Evolutionary conservation across 2,113 vertebrate species (phyloP).

Genomic region (Limnothrissa miodon): DNA sequence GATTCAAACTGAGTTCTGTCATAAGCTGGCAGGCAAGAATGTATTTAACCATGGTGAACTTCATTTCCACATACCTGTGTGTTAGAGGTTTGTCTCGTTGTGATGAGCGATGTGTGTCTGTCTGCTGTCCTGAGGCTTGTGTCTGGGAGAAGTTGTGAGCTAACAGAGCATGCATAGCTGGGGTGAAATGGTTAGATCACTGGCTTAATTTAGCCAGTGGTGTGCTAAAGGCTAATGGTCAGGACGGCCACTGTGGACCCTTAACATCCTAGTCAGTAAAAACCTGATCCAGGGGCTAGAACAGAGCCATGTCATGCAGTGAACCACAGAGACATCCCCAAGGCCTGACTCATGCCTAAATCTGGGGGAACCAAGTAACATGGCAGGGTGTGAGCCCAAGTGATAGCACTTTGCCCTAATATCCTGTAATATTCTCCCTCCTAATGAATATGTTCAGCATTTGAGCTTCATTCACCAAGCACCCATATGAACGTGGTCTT

Average conservation of each 20-base stretch:
- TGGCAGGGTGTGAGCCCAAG: neutral
- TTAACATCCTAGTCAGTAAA: constrained; percentile 39
- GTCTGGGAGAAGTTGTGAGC: neutral
- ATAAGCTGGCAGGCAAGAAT: neutral
- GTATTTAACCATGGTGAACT: neutral
- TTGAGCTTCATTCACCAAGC: too few species aligned
- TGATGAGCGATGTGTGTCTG: constrained; percentile 2
- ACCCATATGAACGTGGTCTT: too few species aligned
- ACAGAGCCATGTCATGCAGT: neutral
- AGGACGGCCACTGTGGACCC: constrained; percentile 25
- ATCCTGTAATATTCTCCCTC: neutral
- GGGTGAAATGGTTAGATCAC: constrained; percentile 35
- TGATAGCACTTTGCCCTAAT: neutral
- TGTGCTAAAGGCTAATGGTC: constrained; percentile 18
- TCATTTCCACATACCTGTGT: constrained; percentile 32
- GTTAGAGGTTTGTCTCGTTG: constrained; percentile 1
- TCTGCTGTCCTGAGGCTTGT: constrained; percentile 17
- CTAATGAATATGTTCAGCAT: neutral
- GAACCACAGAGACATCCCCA: constrained; percentile 33
- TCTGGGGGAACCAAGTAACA: constrained; percentile 2
- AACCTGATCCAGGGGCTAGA: constrained; percentile 41
- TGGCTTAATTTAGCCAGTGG: constrained; percentile 44
- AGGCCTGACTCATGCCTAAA: constrained; percentile 38
- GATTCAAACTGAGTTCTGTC: neutral
- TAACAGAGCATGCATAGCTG: neutral